Evolutionary conservation across 2,888 invertebrate genomes (phyloP).

Genomic region (Mesopsocus fuscifrons): DNA sequence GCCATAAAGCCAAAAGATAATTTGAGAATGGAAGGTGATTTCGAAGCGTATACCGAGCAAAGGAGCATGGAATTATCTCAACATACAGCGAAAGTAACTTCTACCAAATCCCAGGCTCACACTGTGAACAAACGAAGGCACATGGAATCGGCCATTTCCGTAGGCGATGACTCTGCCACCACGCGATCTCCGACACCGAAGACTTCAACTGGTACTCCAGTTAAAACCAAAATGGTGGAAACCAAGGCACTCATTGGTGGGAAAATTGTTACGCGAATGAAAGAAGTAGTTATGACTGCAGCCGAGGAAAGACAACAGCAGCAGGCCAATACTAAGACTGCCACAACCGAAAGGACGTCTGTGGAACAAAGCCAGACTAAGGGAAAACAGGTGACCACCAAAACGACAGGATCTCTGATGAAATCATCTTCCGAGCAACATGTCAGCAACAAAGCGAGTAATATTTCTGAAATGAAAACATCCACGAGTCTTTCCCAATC

Average conservation of each 20-base stretch:
- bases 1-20: too few species aligned
- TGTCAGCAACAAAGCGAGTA: neutral
- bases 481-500: neutral
- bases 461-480: neutral
- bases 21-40: neutral
- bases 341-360: neutral
- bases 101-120: constrained; percentile 12
- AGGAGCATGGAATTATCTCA: too few species aligned
- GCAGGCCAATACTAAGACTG: too few species aligned
- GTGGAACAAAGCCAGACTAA: neutral
- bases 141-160: neutral
- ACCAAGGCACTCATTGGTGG: constrained; percentile 31
- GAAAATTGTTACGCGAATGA: constrained; percentile 30
- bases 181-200: neutral
- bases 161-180: neutral
- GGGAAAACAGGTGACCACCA: neutral
- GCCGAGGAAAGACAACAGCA: constrained; percentile 15
- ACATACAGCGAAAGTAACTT: too few species aligned
- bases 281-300: constrained; percentile 18
- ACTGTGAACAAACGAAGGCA: constrained; percentile 11
- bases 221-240: constrained; percentile 22
- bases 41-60: constrained; percentile 16
- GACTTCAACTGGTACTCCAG: constrained; percentile 14
- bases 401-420: neutral
- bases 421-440: neutral